Base-by-base conservation (phyloP, 2,888 invertebrate genomes). In the Cerastis leucographa region DNA sequence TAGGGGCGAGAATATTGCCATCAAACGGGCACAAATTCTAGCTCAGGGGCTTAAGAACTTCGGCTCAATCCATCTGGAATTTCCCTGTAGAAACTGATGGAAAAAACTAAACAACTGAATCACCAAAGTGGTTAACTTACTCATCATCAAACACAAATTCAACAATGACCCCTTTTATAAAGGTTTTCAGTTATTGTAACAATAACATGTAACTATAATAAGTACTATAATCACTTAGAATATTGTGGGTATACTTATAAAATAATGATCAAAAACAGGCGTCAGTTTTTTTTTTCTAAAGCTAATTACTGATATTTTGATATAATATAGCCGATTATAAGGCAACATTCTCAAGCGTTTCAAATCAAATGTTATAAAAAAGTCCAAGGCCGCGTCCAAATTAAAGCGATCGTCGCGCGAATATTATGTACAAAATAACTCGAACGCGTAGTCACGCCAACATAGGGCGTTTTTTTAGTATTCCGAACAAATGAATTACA, bases 341-440 rank as follows among this genome's bases (percentile, higher is more conserved):
- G 85, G 81, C 85, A 85, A 85, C 76, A 29, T 66, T 76, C 22
- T 82, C 19, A 85, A 83, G 85, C 83, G 12, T 56, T 56, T 67
- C 11, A 66, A 65, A 42, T 54, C 25, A 56, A 17, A 42, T 42
- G 22, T 56, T 56, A 78, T 54, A 49, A 11, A 71, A n/a, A 81
- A 67, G 4, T 25, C 46, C 42, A 64, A n/a, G 17, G n/a, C 64
- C 9, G 6, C 42, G 17, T 64, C 6, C 42, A 25, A n/a, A 64
- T n/a, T 4, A 42, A 42, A 64, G 42, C n/a, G 17, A 42, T 9
- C 5, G 17, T 42, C 4, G 0, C 42, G n/a, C 8, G 2, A 64
- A 64, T 0, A 22, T 25, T 25, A 25, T 56, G 25, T 56, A 12
- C 35, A 11, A 9, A 1, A 1, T 0, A 35, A 11, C 22, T 25